Evolutionary conservation across 2,113 vertebrate species (phyloP).

Genomic region (Bambusicola thoracicus): DNA sequence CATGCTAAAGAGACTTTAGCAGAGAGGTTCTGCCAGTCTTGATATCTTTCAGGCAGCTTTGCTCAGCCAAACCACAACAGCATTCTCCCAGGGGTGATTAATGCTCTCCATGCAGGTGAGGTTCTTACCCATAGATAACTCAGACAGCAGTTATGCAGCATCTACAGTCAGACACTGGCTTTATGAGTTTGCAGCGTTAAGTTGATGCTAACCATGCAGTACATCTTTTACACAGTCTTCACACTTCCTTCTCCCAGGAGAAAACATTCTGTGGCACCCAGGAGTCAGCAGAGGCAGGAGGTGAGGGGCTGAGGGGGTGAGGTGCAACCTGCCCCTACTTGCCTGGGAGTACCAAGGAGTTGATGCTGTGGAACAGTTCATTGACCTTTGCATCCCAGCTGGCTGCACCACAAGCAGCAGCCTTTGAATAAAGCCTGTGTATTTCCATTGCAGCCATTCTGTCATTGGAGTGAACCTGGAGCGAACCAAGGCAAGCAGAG

Average conservation of each 20-base stretch:
- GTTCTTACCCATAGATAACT: background rate
- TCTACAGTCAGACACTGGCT: background rate
- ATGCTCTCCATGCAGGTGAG: background rate
- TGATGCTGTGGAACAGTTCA: background rate
- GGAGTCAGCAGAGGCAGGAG: background rate
- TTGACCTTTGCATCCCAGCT: background rate
- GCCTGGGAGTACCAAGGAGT: background rate
- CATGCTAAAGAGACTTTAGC: background rate
- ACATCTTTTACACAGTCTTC: background rate
- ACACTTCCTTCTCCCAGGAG: background rate
- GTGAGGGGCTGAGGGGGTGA: rapidly evolving
- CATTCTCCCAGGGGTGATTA: background rate
- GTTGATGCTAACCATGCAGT: background rate
- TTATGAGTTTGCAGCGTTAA: background rate
- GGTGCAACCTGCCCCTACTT: background rate
- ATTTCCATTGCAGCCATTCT: background rate
- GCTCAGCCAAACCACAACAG: background rate
- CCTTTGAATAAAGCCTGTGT: background rate
- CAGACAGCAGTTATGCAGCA: background rate
- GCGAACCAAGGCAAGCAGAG: background rate
- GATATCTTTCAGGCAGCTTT: background rate
- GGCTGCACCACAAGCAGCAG: background rate
- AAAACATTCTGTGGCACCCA: background rate
- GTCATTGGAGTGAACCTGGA: background rate
- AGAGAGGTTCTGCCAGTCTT: background rate